A percentile compares a stretch with the other conserved stretches of the same genome.
Conservation (phyloP, 2,797 vertebrate genomes). For the Simalia tracyae region DNA sequence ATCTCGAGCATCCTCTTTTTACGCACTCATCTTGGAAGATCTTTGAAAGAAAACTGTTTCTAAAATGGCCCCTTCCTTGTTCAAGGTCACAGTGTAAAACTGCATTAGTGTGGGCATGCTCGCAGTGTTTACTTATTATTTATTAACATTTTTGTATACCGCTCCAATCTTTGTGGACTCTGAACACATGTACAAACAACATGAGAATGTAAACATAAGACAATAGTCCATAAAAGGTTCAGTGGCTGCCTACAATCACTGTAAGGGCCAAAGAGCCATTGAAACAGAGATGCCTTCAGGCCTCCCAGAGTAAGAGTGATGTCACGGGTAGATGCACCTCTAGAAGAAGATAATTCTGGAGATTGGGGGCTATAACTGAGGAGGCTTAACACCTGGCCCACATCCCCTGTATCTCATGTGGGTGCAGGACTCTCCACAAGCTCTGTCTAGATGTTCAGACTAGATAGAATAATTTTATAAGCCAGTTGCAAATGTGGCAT, state of each 20-base stretch:
- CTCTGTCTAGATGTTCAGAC: neutral
- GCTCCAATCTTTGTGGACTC: neutral
- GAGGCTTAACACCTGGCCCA: neutral
- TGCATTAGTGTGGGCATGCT: neutral
- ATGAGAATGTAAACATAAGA: neutral
- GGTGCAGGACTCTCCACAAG: neutral
- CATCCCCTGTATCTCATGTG: neutral
- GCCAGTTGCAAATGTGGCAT: neutral
- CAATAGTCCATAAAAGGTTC: neutral
- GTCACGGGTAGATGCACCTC: neutral
- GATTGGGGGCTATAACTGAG: neutral
- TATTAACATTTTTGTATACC: neutral
- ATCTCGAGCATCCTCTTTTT: neutral
- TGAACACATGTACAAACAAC: neutral
- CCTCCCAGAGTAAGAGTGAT: neutral
- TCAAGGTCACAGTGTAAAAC: neutral
- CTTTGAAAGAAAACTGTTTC: neutral
- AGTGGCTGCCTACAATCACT: neutral
- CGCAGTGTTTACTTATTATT: neutral
- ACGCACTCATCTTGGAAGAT: neutral
- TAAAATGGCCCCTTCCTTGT: neutral
- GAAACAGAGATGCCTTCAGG: neutral
- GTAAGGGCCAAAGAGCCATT: neutral
- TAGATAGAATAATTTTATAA: neutral
- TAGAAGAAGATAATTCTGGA: neutral